A percentile compares a stretch with the other conserved stretches of the same genome.
These are phyloP conservation scores for Meloidogyne hapla DNA, from an alignment of 1,140 invertebrate genomes.

Conservation along the genomic window DNA sequence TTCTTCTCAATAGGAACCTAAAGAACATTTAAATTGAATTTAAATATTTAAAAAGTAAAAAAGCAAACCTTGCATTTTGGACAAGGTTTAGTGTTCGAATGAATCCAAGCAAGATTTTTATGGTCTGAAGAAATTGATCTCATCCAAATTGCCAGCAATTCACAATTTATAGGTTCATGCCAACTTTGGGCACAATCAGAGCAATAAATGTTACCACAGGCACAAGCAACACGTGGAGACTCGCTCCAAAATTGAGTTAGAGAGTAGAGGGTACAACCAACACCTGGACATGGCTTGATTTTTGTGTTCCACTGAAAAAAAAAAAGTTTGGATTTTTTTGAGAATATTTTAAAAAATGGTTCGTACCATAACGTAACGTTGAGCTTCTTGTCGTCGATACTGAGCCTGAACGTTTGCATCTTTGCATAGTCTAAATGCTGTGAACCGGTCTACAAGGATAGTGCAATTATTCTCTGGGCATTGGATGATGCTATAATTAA, in stretches of 20 bases:
- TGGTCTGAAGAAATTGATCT: slow-evolving; percentile 99
- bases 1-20: slow-evolving; percentile 99
- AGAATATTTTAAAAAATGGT: too few species aligned
- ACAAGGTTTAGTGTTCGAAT: slow-evolving; percentile 85
- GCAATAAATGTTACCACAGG: slow-evolving; percentile 71
- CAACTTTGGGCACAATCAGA: slow-evolving; percentile 95
- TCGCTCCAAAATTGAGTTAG: slow-evolving; percentile 85
- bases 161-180: slow-evolving; percentile 97
- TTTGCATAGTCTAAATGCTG: neutral
- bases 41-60: neutral
- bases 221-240: slow-evolving; percentile 85
- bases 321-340: neutral
- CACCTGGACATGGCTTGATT: slow-evolving; percentile 92
- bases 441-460: neutral
- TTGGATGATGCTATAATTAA: neutral
- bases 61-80: slow-evolving; percentile 52
- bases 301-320: slow-evolving; percentile 85
- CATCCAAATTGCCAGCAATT: slow-evolving; percentile 89
- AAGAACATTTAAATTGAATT: slow-evolving; percentile 20
- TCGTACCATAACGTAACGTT: neutral
- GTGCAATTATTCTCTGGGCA: neutral
- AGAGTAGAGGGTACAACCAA: slow-evolving; percentile 93
- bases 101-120: slow-evolving; percentile 98
- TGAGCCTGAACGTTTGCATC: neutral
- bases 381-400: neutral